phyloP scores from a whole-genome alignment of 2,888 invertebrate species.

The Rhimphoctona megacephalus region DNA sequence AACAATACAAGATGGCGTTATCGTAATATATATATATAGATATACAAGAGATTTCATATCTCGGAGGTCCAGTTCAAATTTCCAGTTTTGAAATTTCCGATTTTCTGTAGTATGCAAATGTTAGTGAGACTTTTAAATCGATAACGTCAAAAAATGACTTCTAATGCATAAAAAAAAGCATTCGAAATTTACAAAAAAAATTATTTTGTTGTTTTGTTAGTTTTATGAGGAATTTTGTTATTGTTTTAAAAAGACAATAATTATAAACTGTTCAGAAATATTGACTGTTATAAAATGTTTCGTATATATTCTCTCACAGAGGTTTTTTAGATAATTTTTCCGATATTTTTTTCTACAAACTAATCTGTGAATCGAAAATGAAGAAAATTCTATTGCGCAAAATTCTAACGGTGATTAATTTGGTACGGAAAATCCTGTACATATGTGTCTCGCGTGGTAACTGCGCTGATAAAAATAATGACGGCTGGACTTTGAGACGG shows the following conservation, averaged over 20 bases:
- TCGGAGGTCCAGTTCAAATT: background rate
- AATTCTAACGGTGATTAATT: background rate
- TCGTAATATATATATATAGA: background rate
- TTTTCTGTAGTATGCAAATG: background rate
- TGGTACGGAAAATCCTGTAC: background rate
- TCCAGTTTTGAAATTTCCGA: background rate
- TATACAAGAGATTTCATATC: background rate
- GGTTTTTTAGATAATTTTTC: background rate
- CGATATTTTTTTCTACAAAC: background rate
- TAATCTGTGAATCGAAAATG: background rate
- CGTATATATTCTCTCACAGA: background rate
- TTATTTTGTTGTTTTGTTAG: background rate
- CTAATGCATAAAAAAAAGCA: too few relatives aligned
- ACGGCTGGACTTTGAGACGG: slow-evolving; percentile 70
- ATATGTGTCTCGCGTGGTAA: slow-evolving; percentile 17
- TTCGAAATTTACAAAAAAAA: background rate
- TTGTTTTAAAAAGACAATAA: background rate
- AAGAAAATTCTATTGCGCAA: background rate
- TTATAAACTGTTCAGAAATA: background rate
- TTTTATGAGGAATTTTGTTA: background rate
- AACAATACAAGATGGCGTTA: background rate
- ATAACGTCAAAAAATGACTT: too few relatives aligned
- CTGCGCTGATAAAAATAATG: slow-evolving; percentile 26
- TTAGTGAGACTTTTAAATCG: background rate
- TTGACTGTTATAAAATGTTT: background rate